phyloP scores from a whole-genome alignment of 2,113 vertebrate species.

The Plestiodon gilberti region DNA sequence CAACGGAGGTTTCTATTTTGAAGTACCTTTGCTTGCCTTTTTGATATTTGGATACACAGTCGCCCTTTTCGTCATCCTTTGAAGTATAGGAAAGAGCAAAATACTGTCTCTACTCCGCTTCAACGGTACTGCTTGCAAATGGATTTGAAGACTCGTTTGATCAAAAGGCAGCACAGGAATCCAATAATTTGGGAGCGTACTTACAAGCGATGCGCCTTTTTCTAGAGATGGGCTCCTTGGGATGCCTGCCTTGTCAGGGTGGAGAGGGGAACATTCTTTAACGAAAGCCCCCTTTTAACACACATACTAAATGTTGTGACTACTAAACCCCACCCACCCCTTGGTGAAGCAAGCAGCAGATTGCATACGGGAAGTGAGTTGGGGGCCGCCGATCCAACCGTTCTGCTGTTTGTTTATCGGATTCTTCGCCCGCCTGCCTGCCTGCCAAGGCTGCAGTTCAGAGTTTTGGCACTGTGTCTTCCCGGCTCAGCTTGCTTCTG shows the following conservation, averaged over 20 bases:
- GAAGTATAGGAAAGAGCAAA: neutral
- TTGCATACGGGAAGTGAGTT: neutral
- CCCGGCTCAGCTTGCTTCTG: neutral
- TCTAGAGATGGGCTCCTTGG: neutral
- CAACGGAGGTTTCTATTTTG: neutral
- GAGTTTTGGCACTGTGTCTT: neutral
- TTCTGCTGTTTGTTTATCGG: neutral
- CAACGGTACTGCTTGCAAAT: neutral
- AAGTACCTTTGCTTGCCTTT: neutral
- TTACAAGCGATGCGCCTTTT: too few relatives aligned
- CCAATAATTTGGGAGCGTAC: neutral
- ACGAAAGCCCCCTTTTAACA: neutral
- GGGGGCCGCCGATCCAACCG: neutral
- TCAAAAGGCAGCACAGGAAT: neutral
- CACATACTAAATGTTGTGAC: too few relatives aligned
- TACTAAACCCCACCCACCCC: too few relatives aligned
- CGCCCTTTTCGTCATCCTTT: neutral
- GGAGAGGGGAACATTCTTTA: neutral
- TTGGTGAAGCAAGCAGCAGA: accelerated
- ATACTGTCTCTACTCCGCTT: neutral
- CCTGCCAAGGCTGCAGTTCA: neutral
- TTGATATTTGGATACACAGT: neutral
- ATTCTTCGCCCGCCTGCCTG: neutral
- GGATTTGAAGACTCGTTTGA: neutral
- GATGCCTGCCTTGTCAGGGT: neutral